Percentiles rank a stretch among this genome's conserved stretches.
Conservation (phyloP, 2,888 invertebrate species). For the Erebia aethiops region DNA sequence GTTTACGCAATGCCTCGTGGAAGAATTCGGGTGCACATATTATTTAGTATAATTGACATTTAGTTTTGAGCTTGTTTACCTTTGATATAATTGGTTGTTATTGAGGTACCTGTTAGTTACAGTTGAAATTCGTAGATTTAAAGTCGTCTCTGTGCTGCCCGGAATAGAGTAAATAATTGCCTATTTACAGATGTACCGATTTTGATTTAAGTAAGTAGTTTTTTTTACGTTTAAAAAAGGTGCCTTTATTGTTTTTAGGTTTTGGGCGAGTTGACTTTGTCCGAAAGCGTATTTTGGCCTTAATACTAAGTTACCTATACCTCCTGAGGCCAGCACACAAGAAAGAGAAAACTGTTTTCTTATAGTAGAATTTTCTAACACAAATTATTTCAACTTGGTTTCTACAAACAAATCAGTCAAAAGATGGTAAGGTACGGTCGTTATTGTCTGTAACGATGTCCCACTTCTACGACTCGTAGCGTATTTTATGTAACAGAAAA, state of each 20-base stretch:
- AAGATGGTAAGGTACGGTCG: slow-evolving; percentile 56
- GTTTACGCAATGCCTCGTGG: slow-evolving; percentile 72
- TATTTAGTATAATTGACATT: slow-evolving; percentile 57
- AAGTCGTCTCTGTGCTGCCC: too few relatives aligned
- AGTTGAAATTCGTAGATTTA: too few relatives aligned
- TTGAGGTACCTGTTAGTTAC: slow-evolving; percentile 13
- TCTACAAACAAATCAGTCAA: slow-evolving; percentile 57
- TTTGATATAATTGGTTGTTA: slow-evolving; percentile 35
- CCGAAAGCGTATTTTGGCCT: too few relatives aligned
- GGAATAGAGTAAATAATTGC: too few relatives aligned
- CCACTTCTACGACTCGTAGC: slow-evolving; percentile 43
- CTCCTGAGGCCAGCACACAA: background rate
- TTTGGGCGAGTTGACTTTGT: too few relatives aligned
- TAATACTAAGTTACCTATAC: too few relatives aligned
- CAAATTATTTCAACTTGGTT: slow-evolving; percentile 38
- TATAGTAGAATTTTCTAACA: background rate
- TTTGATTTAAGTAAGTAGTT: too few relatives aligned
- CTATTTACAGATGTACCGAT: too few relatives aligned
- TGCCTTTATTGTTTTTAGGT: too few relatives aligned
- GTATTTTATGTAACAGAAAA: slow-evolving; percentile 57
- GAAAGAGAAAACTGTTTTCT: slow-evolving; percentile 2
- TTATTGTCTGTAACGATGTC: slow-evolving; percentile 45
- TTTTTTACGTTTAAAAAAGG: too few relatives aligned
- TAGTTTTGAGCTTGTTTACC: slow-evolving; percentile 47
- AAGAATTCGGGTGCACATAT: slow-evolving; percentile 60